phyloP scores from a whole-genome alignment of 2,113 vertebrate species.

The Naja naja region DNA sequence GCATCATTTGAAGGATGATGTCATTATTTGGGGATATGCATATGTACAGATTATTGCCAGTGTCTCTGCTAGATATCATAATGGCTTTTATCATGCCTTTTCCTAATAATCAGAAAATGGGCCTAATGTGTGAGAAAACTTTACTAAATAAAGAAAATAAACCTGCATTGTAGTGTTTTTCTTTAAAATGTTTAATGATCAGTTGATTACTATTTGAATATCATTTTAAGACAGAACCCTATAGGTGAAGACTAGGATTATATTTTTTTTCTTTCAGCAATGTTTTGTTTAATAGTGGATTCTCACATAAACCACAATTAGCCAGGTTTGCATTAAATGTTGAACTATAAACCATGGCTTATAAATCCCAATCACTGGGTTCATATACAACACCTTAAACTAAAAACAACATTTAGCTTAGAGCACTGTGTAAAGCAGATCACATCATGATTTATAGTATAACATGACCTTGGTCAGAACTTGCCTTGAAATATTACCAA shows the following conservation, averaged over 20 bases:
- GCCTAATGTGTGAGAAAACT: not conserved
- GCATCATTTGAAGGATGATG: not conserved
- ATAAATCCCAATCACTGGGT: not conserved
- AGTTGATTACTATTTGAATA: not conserved
- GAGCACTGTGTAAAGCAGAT: not conserved
- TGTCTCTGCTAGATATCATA: not conserved
- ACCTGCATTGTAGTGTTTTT: not conserved
- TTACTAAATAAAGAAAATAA: not conserved
- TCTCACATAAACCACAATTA: not conserved
- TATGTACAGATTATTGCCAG: not conserved
- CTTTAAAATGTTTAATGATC: not conserved
- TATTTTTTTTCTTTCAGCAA: not conserved
- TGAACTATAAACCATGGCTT: not conserved
- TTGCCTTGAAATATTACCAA: not conserved
- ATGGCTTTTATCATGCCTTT: not conserved
- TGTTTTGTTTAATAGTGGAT: not conserved
- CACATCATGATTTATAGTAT: not conserved
- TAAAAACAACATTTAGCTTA: not conserved
- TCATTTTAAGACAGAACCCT: not conserved
- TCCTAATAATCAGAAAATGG: not conserved
- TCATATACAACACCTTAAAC: not conserved
- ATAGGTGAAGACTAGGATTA: not conserved
- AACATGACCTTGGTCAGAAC: not conserved
- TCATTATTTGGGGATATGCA: not conserved
- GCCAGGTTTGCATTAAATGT: not conserved